phyloP scores from a whole-genome alignment of 2,888 invertebrate species.

The Drosophila algonquin region DNA sequence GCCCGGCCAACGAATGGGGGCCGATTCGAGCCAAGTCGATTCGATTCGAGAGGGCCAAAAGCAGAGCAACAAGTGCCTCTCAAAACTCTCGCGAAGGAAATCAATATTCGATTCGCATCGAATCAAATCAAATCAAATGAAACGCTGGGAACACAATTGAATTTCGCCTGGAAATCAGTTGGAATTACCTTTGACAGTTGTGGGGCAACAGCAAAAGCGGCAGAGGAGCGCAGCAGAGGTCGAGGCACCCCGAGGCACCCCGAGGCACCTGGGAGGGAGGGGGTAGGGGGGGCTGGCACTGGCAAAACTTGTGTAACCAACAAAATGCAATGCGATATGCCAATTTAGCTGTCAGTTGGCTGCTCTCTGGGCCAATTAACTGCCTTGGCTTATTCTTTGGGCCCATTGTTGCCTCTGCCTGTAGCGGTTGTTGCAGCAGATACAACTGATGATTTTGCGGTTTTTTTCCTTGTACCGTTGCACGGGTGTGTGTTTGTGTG shows the following conservation, averaged over 20 bases:
- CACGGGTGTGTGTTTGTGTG: slow-evolving; percentile 33
- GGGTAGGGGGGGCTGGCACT: not conserved
- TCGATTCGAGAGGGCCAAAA: slow-evolving; percentile 5
- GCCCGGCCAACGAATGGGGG: slow-evolving; percentile 38
- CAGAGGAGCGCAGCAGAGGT: not conserved
- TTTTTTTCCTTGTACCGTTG: slow-evolving; percentile 34
- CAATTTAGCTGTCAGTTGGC: slow-evolving; percentile 77
- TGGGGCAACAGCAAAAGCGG: slow-evolving; percentile 34
- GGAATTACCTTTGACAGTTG: slow-evolving; percentile 57
- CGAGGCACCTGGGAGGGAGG: slow-evolving; percentile 13
- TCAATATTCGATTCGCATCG: slow-evolving; percentile 44
- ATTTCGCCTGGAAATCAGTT: slow-evolving; percentile 51
- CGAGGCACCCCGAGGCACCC: slow-evolving; percentile 13
- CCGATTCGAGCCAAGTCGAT: slow-evolving; percentile 4
- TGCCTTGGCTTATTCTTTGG: slow-evolving; percentile 57
- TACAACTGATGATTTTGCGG: slow-evolving; percentile 73
- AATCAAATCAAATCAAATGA: slow-evolving; percentile 46
- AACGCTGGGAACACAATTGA: slow-evolving; percentile 32
- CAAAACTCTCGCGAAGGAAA: slow-evolving; percentile 18
- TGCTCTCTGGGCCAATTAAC: slow-evolving; percentile 75
- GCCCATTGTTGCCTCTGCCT: slow-evolving; percentile 59
- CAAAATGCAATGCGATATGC: slow-evolving; percentile 76
- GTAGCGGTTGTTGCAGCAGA: slow-evolving; percentile 67
- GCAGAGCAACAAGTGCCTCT: slow-evolving; percentile 66
- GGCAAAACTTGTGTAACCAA: slow-evolving; percentile 55